Percentiles rank a stretch among this genome's conserved stretches.
Conservation (phyloP, 92 coral and sea anemone genomes). For the Actinernus sp. region DNA sequence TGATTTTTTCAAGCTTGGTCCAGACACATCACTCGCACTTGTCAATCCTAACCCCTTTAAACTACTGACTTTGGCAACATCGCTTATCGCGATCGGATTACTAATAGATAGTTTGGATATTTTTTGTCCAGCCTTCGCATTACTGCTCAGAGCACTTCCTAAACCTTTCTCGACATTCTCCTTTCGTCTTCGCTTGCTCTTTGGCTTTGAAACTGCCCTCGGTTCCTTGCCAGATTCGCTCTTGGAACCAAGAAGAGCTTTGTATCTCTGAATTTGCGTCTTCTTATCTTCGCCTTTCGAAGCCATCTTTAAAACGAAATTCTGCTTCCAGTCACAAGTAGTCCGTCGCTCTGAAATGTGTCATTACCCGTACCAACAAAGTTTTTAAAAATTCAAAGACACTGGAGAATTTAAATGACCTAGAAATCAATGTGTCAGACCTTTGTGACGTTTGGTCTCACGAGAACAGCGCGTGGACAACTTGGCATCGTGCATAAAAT, state of each 20-base stretch:
- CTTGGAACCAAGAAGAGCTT: conserved; percentile 23
- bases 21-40: too few relatives aligned
- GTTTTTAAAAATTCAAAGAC: neutral
- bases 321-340: neutral
- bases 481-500: too few relatives aligned
- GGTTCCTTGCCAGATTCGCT: conserved; percentile 14
- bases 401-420: neutral
- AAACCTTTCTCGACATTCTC: conserved; percentile 1
- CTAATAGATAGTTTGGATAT: too few relatives aligned
- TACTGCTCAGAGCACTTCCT: neutral
- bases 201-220: conserved; percentile 26
- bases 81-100: too few relatives aligned
- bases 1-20: too few relatives aligned
- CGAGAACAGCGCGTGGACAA: conserved; percentile 42
- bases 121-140: neutral
- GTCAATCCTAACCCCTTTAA: too few relatives aligned
- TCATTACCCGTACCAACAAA: neutral
- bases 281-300: conserved; percentile 12
- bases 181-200: conserved; percentile 25
- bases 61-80: too few relatives aligned
- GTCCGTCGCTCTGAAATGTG: too few relatives aligned
- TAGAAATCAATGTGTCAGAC: neutral
- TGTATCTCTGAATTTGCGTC: conserved; percentile 37
- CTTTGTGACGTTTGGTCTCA: conserved; percentile 37
- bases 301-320: conserved; percentile 22